A percentile compares a stretch with the other conserved stretches of the same genome.
Evolutionary conservation across 2,113 vertebrate genomes (phyloP).

Genomic region (Mesoclemmys tuberculata): DNA sequence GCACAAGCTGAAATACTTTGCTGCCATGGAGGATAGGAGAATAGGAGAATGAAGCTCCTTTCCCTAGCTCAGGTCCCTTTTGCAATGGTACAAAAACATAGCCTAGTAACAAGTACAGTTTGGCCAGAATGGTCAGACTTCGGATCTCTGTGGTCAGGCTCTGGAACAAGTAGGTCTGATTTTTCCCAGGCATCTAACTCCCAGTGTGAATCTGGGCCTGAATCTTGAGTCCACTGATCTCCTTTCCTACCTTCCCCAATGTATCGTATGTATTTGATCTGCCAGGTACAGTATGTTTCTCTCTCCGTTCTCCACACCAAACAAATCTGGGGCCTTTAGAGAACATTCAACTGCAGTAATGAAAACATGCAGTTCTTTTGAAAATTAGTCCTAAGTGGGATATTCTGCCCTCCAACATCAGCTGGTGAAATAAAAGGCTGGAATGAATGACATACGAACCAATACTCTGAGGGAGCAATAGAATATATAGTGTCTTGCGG

Average conservation of each 20-base stretch:
- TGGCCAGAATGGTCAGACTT: background rate
- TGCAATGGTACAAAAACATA: background rate
- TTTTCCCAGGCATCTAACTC: background rate
- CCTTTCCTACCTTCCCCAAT: background rate
- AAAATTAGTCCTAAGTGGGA: background rate
- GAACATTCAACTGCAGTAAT: background rate
- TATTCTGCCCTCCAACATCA: background rate
- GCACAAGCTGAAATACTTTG: background rate
- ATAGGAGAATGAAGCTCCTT: background rate
- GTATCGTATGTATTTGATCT: background rate
- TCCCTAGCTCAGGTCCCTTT: background rate
- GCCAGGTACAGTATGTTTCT: background rate
- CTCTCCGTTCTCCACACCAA: background rate
- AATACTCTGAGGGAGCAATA: background rate
- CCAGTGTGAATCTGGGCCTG: background rate
- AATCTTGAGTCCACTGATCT: background rate
- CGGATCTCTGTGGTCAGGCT: background rate
- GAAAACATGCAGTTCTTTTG: background rate
- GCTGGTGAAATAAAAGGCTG: background rate
- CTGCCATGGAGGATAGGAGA: no score
- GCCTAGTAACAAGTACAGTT: background rate
- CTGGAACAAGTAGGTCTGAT: background rate
- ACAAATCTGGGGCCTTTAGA: background rate
- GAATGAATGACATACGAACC: background rate
- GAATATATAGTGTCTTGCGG: background rate